These are phyloP conservation scores for Gadus macrocephalus DNA, from an alignment of 2,113 vertebrate species.

Conservation along the genomic window DNA sequence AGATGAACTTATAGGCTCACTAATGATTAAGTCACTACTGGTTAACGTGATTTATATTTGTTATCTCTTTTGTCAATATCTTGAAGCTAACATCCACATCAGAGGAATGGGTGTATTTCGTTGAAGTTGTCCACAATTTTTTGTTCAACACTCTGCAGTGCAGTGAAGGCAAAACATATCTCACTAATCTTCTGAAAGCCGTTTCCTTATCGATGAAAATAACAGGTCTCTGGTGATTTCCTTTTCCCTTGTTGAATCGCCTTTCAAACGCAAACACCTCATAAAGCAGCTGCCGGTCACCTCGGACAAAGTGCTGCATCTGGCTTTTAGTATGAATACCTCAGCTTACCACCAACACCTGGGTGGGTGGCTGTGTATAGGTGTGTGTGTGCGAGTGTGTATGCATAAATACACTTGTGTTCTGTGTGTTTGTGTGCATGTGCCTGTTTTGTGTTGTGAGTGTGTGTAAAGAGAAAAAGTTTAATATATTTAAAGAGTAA, in stretches of 20 bases:
- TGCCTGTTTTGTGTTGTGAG: neutral
- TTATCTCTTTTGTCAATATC: no score
- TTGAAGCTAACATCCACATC: no score
- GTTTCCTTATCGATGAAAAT: neutral
- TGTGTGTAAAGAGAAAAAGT: neutral
- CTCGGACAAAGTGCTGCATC: constrained; percentile 24
- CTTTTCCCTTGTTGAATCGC: constrained; percentile 4
- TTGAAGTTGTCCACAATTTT: no score
- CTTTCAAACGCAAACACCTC: constrained; percentile 33
- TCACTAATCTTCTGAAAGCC: neutral
- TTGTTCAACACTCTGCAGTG: no score
- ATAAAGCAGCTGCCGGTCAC: constrained; percentile 20
- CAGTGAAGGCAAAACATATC: no score
- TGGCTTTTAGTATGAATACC: constrained; percentile 21
- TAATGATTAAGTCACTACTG: no score
- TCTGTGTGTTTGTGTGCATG: neutral
- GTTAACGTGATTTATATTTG: no score
- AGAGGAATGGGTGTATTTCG: no score
- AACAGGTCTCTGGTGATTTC: constrained; percentile 3
- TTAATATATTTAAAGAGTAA: no score
- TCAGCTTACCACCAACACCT: constrained; percentile 16
- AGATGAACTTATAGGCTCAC: no score
- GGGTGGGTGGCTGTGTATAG: constrained; percentile 18
- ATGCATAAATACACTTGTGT: neutral
- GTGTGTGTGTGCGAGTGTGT: neutral